Evolutionary conservation across 2,888 invertebrate genomes (phyloP).

Genomic region (Ptychoptera albimana): DNA sequence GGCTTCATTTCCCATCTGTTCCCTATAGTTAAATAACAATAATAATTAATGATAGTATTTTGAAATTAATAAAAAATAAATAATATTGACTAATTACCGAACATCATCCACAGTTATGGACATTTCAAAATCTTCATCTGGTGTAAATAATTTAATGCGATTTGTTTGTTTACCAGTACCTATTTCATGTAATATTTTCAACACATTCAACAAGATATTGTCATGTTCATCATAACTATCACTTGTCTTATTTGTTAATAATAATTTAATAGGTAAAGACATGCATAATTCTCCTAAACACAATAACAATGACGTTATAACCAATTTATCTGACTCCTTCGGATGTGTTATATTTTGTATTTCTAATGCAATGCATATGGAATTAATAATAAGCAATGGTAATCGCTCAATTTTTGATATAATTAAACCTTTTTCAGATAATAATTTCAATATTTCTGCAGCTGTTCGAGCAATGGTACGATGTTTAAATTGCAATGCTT

Average conservation of each 20-base stretch:
- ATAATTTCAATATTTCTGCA: conserved; percentile 26
- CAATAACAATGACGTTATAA: conserved; percentile 52
- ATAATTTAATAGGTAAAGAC: conserved; percentile 51
- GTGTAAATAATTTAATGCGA: conserved; percentile 22
- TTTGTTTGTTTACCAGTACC: conserved; percentile 25
- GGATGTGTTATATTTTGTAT: conserved; percentile 27
- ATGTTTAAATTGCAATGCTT: conserved; percentile 30
- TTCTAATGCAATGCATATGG: conserved; percentile 27
- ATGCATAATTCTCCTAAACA: conserved; percentile 92
- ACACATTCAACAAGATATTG: conserved; percentile 36
- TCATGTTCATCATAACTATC: conserved; percentile 32
- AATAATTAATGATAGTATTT: conserved; percentile 12
- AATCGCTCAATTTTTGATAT: conserved; percentile 24
- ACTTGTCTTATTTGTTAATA: conserved; percentile 31
- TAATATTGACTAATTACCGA: neutral
- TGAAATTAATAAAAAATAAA: conserved; percentile 13
- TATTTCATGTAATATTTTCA: conserved; percentile 41
- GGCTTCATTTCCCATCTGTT: conserved; percentile 15
- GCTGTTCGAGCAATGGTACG: conserved; percentile 28
- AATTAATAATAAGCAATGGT: conserved; percentile 25
- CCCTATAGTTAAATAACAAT: conserved; percentile 8
- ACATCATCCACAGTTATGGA: conserved; percentile 26
- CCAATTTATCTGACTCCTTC: conserved; percentile 27
- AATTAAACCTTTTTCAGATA: conserved; percentile 24
- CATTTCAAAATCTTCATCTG: conserved; percentile 30